Evolutionary conservation across 2,888 invertebrate species (phyloP), one percentile per base, ranked within the genome.

Genomic region (Drosophila formosana): DNA sequence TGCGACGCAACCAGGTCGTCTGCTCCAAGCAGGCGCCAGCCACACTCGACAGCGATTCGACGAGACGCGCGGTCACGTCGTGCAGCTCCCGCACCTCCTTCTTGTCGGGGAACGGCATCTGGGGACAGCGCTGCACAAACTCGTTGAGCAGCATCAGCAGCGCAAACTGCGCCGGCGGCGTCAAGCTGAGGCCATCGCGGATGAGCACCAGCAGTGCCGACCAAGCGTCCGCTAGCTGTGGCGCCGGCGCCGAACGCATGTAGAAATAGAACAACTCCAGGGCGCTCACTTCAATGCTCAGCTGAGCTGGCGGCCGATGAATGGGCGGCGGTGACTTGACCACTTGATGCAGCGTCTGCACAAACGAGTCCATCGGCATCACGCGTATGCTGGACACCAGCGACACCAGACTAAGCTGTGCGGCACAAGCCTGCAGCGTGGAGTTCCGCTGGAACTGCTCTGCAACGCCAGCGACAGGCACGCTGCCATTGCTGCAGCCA

Each of bases 21-120:
- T 97, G 97, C 90, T 97, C 97, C 76, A 98, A 93, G 82, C 97
- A 96, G n/a, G 97, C 96, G n/a, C 97, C 97, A 6, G 97, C 97
- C 39, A 97, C 96, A 92, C 94, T 95, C 4, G 96, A 96, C 64
- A 97, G 95, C 4, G 96, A 95, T 90, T 98, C 98, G 43, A 97
- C 95, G 58, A 98, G 92, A 93, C 95, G 94, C 0, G 95, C 94
- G 1, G 95, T 95, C 1, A 95, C 95, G 82, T 96, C 96, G 91
- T 96, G 97, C 49, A 97, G 92, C 89, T 97, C 97, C 78, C 96
- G 95, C 75, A 96, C 95, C 85, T 96, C 96, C 90, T 96, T 96
- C 83, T 96, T 95, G 63, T 91, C 91, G 58, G 94, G 94, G 89
- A 96, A 94, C 34, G 96, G 95, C 91, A 94, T 94, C 67, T 94